Percentiles rank a stretch among this genome's conserved stretches.
phyloP scores from a whole-genome alignment of 2,797 vertebrate species.

The Spizella passerina region DNA sequence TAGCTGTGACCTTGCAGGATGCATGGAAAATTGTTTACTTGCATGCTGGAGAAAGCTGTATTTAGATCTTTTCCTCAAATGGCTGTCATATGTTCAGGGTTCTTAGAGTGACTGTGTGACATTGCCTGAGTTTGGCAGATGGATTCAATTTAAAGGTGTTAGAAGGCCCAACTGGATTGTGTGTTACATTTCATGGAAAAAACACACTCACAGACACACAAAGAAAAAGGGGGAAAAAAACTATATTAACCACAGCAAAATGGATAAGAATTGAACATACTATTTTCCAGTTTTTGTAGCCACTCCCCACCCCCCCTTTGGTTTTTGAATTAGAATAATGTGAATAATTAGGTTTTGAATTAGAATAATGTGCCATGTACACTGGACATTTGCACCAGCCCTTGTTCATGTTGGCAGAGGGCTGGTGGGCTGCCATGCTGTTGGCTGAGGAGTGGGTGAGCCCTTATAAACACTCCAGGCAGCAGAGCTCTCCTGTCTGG shows the following conservation, averaged over 20 bases:
- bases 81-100: not conserved
- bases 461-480: not conserved
- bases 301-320: fast-evolving
- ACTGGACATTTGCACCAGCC: not conserved
- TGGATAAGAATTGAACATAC: not conserved
- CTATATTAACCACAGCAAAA: not conserved
- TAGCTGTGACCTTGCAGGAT: not conserved
- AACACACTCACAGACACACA: no score
- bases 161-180: not conserved
- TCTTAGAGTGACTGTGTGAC: not conserved
- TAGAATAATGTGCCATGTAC: not conserved
- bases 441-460: not conserved
- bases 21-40: not conserved
- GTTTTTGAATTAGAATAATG: not conserved
- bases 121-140: not conserved
- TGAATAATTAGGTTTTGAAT: not conserved
- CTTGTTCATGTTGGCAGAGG: not conserved
- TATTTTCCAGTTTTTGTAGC: not conserved
- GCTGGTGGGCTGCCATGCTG: not conserved
- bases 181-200: not conserved
- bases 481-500: not conserved
- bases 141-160: not conserved
- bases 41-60: not conserved
- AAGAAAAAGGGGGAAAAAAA: fast-evolving
- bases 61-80: not conserved